These are phyloP conservation scores for Cepaea hortensis DNA, from an alignment of 2,888 invertebrate genomes.

Conservation along the genomic window DNA sequence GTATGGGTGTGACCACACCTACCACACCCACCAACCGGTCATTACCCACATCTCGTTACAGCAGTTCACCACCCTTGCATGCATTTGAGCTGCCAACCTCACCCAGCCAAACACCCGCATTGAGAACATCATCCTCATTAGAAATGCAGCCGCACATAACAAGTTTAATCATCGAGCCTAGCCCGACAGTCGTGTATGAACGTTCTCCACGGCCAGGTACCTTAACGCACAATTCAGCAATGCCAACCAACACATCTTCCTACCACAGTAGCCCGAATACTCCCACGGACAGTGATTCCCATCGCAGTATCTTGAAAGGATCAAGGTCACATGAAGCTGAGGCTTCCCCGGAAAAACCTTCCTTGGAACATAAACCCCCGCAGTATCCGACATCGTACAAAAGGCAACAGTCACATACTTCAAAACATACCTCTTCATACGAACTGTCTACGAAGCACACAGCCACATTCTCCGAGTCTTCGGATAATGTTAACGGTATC, in stretches of 20 bases:
- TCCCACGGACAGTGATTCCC: neutral
- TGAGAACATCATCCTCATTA: constrained; percentile 20
- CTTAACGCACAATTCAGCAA: neutral
- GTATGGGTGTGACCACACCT: constrained; percentile 40
- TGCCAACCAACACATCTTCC: neutral
- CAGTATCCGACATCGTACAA: neutral
- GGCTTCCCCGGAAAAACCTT: neutral
- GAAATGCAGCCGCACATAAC: constrained; percentile 21
- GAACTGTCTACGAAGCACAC: neutral
- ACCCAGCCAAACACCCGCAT: neutral
- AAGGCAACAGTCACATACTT: neutral
- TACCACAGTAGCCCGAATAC: constrained; percentile 13
- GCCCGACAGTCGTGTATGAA: constrained; percentile 9
- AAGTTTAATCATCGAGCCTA: neutral
- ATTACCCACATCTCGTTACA: neutral
- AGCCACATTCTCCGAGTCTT: constrained; percentile 23
- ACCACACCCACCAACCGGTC: constrained; percentile 43
- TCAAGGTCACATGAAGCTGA: constrained; percentile 39
- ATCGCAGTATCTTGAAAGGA: constrained; percentile 26
- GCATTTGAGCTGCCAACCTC: neutral
- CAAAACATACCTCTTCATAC: constrained; percentile 15
- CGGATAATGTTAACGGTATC: constrained; percentile 60
- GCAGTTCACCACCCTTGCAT: constrained; percentile 6
- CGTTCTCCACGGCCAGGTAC: constrained; percentile 21
- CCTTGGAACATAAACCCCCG: neutral